Evolutionary conservation across 1,140 invertebrate species (phyloP).

Genomic region (Ylistrum balloti): DNA sequence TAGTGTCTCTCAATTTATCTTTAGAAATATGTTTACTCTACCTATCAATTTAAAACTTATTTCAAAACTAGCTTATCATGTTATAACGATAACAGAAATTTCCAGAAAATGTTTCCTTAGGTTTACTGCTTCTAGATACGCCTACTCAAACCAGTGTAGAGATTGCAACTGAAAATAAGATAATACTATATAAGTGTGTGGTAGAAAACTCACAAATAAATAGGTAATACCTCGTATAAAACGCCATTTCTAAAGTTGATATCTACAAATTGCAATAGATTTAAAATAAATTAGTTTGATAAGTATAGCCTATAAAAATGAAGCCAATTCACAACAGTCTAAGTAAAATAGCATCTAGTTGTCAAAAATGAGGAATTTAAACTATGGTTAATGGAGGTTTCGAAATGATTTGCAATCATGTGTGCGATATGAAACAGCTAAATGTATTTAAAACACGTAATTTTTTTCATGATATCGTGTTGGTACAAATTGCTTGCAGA

Average conservation of each 20-base stretch:
- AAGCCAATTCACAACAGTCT: not conserved
- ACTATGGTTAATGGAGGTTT: not conserved
- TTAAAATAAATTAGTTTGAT: not conserved
- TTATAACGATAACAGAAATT: too few relatives aligned
- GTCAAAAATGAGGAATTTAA: not conserved
- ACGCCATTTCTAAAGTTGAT: not conserved
- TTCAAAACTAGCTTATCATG: too few relatives aligned
- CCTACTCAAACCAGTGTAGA: too few relatives aligned
- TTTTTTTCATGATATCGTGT: not conserved
- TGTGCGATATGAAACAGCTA: not conserved
- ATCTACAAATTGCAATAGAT: slow-evolving; percentile 18
- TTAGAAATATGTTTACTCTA: too few relatives aligned
- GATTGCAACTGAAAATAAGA: too few relatives aligned
- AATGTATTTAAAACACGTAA: not conserved
- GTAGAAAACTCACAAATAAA: too few relatives aligned
- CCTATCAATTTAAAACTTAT: too few relatives aligned
- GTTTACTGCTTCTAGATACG: too few relatives aligned
- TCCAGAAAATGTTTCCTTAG: too few relatives aligned
- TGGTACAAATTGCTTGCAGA: slow-evolving; percentile 20
- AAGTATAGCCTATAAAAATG: not conserved
- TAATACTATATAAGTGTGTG: too few relatives aligned
- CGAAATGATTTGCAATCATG: not conserved
- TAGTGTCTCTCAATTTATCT: too few relatives aligned
- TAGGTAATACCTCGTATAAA: too few relatives aligned
- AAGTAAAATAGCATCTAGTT: not conserved